Evolutionary conservation across 2,113 vertebrate species (phyloP).

Genomic region (Rhombomys opimus): DNA sequence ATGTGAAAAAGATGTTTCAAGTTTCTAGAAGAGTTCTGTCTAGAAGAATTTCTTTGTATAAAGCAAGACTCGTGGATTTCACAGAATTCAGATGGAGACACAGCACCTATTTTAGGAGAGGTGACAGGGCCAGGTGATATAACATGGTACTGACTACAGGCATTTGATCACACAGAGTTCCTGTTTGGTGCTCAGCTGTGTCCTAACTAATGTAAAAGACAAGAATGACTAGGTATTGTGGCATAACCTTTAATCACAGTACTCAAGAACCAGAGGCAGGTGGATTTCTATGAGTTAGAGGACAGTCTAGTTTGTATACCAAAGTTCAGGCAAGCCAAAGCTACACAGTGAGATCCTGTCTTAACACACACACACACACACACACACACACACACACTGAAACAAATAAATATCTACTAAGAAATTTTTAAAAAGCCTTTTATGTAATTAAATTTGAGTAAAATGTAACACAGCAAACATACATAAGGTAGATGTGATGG

Average conservation of each 20-base stretch:
- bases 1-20: neutral
- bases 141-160: neutral
- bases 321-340: neutral
- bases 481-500: neutral
- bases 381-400: neutral
- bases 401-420: neutral
- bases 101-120: neutral
- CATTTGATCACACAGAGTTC: neutral
- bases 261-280: neutral
- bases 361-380: neutral
- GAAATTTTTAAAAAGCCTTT: neutral
- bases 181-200: neutral
- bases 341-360: neutral
- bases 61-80: neutral
- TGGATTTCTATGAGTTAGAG: neutral
- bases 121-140: neutral
- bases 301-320: neutral
- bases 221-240: neutral
- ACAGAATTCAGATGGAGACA: neutral
- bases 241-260: neutral
- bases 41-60: neutral
- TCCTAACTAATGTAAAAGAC: neutral
- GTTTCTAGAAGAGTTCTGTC: neutral
- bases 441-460: neutral
- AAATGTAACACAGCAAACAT: slow-evolving; percentile 22